Conservation (phyloP, 2,797 vertebrate genomes). For the Oreortyx pictus region DNA sequence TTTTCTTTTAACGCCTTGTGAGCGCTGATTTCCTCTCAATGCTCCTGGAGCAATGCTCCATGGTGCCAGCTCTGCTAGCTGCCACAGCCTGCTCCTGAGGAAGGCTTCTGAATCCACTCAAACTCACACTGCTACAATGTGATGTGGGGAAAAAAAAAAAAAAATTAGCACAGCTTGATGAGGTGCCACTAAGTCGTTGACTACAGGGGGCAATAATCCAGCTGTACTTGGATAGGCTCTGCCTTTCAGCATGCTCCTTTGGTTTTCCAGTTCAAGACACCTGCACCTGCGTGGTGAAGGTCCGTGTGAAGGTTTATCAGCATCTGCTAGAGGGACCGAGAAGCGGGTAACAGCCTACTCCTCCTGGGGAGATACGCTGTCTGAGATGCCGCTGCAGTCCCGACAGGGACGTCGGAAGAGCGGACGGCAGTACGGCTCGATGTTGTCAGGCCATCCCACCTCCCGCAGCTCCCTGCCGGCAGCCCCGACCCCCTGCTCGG, state of each 20-base stretch:
- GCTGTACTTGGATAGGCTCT: neutral
- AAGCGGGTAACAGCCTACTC: neutral
- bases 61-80: neutral
- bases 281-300: neutral
- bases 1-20: neutral
- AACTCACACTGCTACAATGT: neutral
- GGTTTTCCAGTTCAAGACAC: neutral
- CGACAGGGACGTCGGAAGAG: neutral
- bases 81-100: neutral
- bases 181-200: neutral
- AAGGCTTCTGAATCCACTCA: rapidly evolving
- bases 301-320: neutral
- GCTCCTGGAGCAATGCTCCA: neutral
- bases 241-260: neutral
- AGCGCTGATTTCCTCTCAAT: neutral
- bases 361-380: neutral
- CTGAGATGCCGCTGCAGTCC: neutral
- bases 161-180: neutral
- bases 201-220: neutral
- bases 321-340: neutral
- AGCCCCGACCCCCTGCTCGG: too few species aligned
- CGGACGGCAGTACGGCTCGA: neutral
- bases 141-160: neutral
- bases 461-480: neutral
- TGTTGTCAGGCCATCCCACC: neutral